Base-by-base conservation (phyloP, 35 echinoderm and acorn worm genomes). In the Acanthaster planci region DNA sequence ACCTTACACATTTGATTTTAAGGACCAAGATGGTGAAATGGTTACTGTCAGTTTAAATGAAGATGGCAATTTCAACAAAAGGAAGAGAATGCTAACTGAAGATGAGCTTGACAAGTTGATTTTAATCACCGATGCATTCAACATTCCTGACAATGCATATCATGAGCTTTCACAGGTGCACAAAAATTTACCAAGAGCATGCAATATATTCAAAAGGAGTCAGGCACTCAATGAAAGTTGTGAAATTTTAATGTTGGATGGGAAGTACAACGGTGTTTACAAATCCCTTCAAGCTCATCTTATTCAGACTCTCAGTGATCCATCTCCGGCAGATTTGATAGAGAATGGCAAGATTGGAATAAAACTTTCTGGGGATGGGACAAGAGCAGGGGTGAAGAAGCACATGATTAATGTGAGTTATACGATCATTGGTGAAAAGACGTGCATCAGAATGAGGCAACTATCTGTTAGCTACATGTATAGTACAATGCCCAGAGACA, bases 401-500 rank as follows among this genome's bases (percentile, higher is more conserved):
- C 78, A 86, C 76, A 40, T 86, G 76, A 82, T 82, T 23, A 81
- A 86, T 76, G 37, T 91, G 17, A 72, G 76, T 38, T 86, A 81
- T 51, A 91, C 77, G 15, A 86, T 91, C 26, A 85, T 91, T 30
- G 89, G 83, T 31, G 89, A 91, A 52, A 47, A 39, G 23, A 42
- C 81, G 89, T 86, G 44, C 39, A n/a, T 86, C 83, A 29, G 84
- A 86, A 86, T 16, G 38, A 7, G 89, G 89, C 16, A 91, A 86
- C 81, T 91, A 91, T 40, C 77, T 86, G 19, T 10, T 91, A 29
- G 83, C 89, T 42, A n/a, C n/a, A n/a, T n/a, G n/a, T n/a, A 91
- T 91, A 51, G 76, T 86, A 52, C 52, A 81, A 51, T 86, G 83
- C 44, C 89, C 89, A 47, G 89, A 91, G 77, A 91, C 82, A 47